A percentile compares a stretch with the other conserved stretches of the same genome.
These are phyloP conservation scores for Diprion similis DNA, from an alignment of 1,140 invertebrate species.

Conservation along the genomic window DNA sequence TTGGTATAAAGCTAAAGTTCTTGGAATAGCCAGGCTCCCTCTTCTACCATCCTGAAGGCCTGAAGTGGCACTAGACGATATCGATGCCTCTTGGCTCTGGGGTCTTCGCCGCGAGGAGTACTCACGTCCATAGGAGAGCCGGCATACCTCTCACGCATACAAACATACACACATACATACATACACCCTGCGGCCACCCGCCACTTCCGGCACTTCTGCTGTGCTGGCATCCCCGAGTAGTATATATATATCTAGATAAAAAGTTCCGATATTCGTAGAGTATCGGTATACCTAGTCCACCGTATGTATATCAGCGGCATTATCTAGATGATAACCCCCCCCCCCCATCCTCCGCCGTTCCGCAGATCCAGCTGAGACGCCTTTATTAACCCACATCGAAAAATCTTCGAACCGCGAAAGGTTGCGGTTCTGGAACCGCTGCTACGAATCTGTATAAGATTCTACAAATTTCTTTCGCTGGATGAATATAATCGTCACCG, in stretches of 20 bases:
- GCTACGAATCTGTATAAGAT: too few species aligned
- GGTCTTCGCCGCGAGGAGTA: background rate
- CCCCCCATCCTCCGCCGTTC: too few species aligned
- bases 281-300: too few species aligned
- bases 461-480: background rate
- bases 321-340: too few species aligned
- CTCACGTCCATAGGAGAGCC: background rate
- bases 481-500: background rate
- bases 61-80: conserved; percentile 3
- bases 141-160: background rate
- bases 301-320: too few species aligned
- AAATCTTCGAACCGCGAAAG: too few species aligned
- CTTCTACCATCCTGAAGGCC: background rate
- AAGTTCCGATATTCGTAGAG: background rate
- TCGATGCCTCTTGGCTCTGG: conserved; percentile 2
- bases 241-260: background rate
- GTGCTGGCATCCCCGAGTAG: background rate
- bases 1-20: background rate
- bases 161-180: background rate
- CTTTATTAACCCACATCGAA: too few species aligned
- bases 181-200: background rate
- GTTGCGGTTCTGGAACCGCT: too few species aligned
- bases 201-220: background rate
- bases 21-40: background rate
- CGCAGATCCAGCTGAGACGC: too few species aligned